Evolutionary conservation across 2,113 vertebrate genomes (phyloP).

Genomic region (Poicephalus gulielmi): DNA sequence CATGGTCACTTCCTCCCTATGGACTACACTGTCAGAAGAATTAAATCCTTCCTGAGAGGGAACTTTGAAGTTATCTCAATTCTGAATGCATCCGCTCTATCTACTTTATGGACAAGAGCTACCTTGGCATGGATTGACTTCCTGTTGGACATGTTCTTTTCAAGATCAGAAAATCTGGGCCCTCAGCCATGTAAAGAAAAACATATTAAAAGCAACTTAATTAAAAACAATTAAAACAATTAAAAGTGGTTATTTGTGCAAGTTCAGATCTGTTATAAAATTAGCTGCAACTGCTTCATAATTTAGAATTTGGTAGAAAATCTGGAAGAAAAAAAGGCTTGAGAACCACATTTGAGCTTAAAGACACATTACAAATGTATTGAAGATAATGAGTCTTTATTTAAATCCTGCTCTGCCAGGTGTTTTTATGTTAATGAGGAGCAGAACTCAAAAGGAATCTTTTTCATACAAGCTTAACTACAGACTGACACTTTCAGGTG

Average conservation of each 20-base stretch:
- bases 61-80: conserved; percentile 36
- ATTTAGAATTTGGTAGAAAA: not conserved
- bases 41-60: conserved; percentile 18
- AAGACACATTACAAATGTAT: not conserved
- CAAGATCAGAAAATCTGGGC: conserved; percentile 34
- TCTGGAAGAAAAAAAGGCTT: not conserved
- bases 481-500: not conserved
- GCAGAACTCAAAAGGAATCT: not conserved
- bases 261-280: not conserved
- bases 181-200: not conserved
- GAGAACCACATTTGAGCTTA: not conserved
- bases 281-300: not conserved
- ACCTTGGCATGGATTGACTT: conserved; percentile 12
- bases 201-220: not conserved
- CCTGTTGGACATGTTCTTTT: not conserved
- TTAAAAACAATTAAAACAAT: no score
- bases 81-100: not conserved
- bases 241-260: not conserved
- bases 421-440: not conserved
- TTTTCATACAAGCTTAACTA: not conserved
- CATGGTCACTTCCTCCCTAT: conserved; percentile 27
- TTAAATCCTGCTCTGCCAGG: not conserved
- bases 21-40: not conserved
- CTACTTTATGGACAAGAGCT: conserved; percentile 1
- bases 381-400: not conserved